Base-by-base conservation (phyloP, 2,113 vertebrate genomes). In the Apodemus speciosus region DNA sequence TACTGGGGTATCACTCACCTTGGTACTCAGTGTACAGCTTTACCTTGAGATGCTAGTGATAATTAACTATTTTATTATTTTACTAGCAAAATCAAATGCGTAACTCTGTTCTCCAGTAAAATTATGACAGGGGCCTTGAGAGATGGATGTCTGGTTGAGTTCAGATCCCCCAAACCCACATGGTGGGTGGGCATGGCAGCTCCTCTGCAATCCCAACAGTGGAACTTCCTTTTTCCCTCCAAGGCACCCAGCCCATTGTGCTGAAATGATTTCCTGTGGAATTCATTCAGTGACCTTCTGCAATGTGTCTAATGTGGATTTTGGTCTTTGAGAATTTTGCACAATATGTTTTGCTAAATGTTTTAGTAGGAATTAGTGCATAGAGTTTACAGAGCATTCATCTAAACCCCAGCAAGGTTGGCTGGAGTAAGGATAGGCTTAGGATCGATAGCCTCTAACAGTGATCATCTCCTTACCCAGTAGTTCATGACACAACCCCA, bases 51-150 rank as follows among this genome's bases (percentile, higher is more conserved):
- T 96, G 89, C 83, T 97, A 95, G 83, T 96, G 92, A 92, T 97
- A 98, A 98, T 97, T 97, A 97, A 89, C 96, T 97, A 83, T 94
- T 98, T 97, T 96, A 96, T 98, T 89, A 95, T 97, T 96, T 95
- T 97, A 85, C 90, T 95, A 96, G 87, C 91, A 90, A 94, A 68
- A 89, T 97, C 90, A 80, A 96, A 96, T 93, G 81, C 98, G 89
- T 95, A 97, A 93, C 69, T 96, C 97, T 98, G 96, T 96, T 97
- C 96, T 97, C 21, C 38, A 95, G 32, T 96, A 94, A 97, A 58
- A 98, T 97, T 90, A 96, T 94, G 91, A 94, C 97, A 92, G 96
- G 95, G 10, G 30, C 2, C 81, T 32, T 18, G 3, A 64, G 60
- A 46, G 9, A 11, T 43, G 27, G 80, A 64, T 64, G 15, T 27